Evolutionary conservation across 1,140 invertebrate genomes (phyloP).

Genomic region (Pygmarrhopalites habei): DNA sequence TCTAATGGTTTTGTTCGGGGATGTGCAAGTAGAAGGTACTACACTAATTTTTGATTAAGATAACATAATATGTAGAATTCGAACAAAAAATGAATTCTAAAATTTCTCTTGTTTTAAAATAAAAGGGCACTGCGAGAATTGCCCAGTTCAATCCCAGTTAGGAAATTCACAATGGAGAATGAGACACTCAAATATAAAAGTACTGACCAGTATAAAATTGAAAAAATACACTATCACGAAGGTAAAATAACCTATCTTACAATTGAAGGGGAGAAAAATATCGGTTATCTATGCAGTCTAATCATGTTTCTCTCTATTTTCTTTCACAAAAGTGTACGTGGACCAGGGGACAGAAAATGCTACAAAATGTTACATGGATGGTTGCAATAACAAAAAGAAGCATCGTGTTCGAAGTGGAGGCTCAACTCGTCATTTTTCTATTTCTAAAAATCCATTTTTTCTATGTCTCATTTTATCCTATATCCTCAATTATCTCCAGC

Average conservation of each 20-base stretch:
- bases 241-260: no score
- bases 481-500: no score
- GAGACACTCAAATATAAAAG: slow-evolving; percentile 3
- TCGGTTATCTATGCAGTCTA: no score
- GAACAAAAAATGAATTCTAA: no score
- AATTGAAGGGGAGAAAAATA: no score
- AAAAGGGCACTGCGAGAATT: slow-evolving; percentile 21
- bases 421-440: background rate
- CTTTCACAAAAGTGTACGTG: no score
- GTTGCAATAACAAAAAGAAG: slow-evolving; percentile 30
- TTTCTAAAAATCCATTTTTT: no score
- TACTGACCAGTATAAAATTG: slow-evolving; percentile 25
- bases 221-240: slow-evolving; percentile 27
- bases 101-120: no score
- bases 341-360: slow-evolving; percentile 33
- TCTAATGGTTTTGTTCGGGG: slow-evolving; percentile 26
- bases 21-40: slow-evolving; percentile 35
- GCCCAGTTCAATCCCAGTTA: slow-evolving; percentile 6
- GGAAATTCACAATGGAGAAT: slow-evolving; percentile 2
- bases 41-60: no score
- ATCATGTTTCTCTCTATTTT: no score
- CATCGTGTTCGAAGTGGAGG: background rate
- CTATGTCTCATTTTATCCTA: no score
- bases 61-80: no score
- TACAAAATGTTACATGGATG: slow-evolving; percentile 29